Conservation (phyloP, 2,113 vertebrate species). For the Phalacrocorax brasilianus region DNA sequence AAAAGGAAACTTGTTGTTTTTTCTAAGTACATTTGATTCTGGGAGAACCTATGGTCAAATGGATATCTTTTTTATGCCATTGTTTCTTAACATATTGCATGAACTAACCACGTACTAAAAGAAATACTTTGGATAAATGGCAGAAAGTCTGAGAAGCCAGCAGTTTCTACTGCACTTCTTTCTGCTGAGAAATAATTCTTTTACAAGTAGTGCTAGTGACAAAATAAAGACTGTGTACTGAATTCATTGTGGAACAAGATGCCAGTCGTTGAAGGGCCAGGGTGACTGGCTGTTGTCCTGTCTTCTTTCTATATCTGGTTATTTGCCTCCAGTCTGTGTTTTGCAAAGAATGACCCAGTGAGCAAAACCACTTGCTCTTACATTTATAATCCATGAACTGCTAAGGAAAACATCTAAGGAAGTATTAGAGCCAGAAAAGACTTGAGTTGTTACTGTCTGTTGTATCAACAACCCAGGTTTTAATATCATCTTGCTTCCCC, state of each 20-base stretch:
- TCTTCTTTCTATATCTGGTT: not conserved
- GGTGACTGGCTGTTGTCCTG: not conserved
- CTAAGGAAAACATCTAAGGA: not conserved
- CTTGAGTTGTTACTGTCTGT: not conserved
- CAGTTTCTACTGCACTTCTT: not conserved
- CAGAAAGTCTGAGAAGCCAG: not conserved
- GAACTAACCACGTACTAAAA: not conserved
- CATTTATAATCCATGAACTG: not conserved
- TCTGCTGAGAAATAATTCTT: not conserved
- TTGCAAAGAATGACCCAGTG: not conserved
- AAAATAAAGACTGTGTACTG: not conserved
- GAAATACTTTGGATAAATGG: not conserved
- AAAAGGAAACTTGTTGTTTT: not conserved
- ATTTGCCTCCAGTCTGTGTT: not conserved
- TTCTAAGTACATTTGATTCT: not conserved
- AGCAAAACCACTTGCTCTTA: not conserved
- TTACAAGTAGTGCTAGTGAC: not conserved
- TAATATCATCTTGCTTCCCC: not conserved
- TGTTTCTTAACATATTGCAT: not conserved
- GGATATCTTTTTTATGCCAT: rapidly evolving
- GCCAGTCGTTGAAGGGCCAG: rapidly evolving
- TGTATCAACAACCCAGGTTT: not conserved
- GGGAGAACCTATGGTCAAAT: not conserved
- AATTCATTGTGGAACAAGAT: not conserved
- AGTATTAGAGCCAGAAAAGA: not conserved